These are phyloP conservation scores for Meandrusa payeni DNA, from an alignment of 2,888 invertebrate species.

Conservation along the genomic window DNA sequence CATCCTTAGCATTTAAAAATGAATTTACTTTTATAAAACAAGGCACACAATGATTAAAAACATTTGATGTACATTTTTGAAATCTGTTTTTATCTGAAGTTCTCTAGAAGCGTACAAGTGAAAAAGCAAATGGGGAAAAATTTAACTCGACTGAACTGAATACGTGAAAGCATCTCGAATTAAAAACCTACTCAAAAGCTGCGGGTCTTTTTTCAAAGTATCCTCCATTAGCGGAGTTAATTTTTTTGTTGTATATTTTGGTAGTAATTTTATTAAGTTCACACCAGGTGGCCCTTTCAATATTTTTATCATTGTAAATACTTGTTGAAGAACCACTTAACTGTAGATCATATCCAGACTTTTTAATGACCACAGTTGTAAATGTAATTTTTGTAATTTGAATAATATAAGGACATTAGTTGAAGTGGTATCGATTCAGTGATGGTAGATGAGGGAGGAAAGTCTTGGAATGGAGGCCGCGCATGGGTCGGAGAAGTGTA, in stretches of 20 bases:
- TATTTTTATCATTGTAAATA: neutral
- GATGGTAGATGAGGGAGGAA: no score
- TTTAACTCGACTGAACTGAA: constrained; percentile 20
- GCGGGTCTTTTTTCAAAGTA: constrained; percentile 16
- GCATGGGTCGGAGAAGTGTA: no score
- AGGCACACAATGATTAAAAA: neutral
- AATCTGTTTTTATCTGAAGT: constrained; percentile 6
- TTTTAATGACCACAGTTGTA: no score
- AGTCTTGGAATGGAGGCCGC: no score
- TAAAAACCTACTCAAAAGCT: constrained; percentile 19
- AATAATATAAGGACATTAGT: no score
- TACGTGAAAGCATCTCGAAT: constrained; percentile 23
- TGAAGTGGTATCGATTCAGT: no score
- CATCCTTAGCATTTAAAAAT: no score
- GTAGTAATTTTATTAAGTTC: constrained; percentile 2
- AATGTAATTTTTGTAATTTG: no score
- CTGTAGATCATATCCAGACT: no score
- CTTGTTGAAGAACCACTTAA: neutral
- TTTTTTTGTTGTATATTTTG: constrained; percentile 17
- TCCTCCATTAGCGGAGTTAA: constrained; percentile 19
- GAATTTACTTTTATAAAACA: no score
- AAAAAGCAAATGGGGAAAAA: constrained; percentile 19
- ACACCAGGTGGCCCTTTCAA: neutral
- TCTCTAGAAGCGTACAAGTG: constrained; percentile 10
- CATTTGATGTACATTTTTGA: constrained; percentile 5